Percentiles rank a stretch among this genome's conserved stretches.
phyloP scores from a whole-genome alignment of 1,140 invertebrate species.

The Neodiprion pinetum region DNA sequence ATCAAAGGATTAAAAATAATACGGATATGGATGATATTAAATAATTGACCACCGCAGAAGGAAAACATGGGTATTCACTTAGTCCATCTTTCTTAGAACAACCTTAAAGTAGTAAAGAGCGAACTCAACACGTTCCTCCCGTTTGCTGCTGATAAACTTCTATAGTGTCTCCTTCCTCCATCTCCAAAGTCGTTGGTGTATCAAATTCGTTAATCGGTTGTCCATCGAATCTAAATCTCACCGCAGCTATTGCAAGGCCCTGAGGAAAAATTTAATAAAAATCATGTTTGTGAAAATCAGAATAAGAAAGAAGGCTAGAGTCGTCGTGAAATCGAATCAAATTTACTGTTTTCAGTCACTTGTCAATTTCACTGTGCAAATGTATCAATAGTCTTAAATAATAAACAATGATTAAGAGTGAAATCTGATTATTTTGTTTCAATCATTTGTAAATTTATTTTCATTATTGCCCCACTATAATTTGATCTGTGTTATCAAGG shows the following conservation, averaged over 20 bases:
- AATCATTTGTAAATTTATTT: too few relatives aligned
- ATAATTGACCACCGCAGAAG: not conserved
- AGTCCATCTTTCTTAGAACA: not conserved
- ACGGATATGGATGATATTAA: too few relatives aligned
- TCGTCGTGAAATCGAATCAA: too few relatives aligned
- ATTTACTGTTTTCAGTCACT: not conserved
- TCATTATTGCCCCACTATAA: too few relatives aligned
- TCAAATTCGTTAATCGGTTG: conserved; percentile 94
- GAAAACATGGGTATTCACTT: not conserved
- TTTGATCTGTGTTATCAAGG: too few relatives aligned
- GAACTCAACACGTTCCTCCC: conserved; percentile 66
- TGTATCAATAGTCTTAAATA: too few relatives aligned
- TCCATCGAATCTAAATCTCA: conserved; percentile 92
- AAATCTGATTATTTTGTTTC: too few relatives aligned
- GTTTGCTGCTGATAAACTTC: conserved; percentile 96
- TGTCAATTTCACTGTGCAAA: not conserved
- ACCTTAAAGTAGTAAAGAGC: conserved; percentile 16
- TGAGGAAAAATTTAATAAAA: conserved; percentile 54
- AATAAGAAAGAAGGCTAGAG: too few relatives aligned
- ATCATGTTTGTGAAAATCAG: not conserved
- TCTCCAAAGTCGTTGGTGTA: conserved; percentile 87
- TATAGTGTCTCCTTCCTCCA: conserved; percentile 96
- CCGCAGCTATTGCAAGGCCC: conserved; percentile 86
- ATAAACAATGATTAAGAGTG: too few relatives aligned
- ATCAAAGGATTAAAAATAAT: too few relatives aligned